These are phyloP conservation scores for Hoplodrina blanda DNA, from an alignment of 2,888 invertebrate genomes.

Conservation along the genomic window DNA sequence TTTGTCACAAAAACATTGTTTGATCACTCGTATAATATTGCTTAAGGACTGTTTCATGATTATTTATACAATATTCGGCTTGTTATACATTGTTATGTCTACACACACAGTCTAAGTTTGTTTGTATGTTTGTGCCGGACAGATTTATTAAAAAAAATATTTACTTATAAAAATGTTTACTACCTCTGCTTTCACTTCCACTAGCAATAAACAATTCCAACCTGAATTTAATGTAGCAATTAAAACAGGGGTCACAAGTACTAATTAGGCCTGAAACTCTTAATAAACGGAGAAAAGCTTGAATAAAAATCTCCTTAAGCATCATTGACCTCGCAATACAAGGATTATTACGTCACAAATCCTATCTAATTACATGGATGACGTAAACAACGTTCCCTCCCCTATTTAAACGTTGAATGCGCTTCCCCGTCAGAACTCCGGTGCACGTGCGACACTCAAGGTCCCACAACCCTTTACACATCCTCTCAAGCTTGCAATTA, in stretches of 20 bases:
- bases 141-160: too few species aligned
- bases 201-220: slow-evolving; percentile 21
- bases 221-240: slow-evolving; percentile 38
- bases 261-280: slow-evolving; percentile 47
- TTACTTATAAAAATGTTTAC: slow-evolving; percentile 12
- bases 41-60: too few species aligned
- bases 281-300: slow-evolving; percentile 18
- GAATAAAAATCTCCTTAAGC: slow-evolving; percentile 42
- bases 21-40: too few species aligned
- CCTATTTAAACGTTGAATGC: slow-evolving; percentile 86
- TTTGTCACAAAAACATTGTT: too few species aligned
- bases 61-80: too few species aligned
- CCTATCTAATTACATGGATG: slow-evolving; percentile 73
- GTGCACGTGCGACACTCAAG: slow-evolving; percentile 89
- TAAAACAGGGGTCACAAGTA: slow-evolving; percentile 24
- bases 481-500: slow-evolving; percentile 89
- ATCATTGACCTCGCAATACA: slow-evolving; percentile 64
- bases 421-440: slow-evolving; percentile 76
- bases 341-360: slow-evolving; percentile 64
- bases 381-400: slow-evolving; percentile 80
- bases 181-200: slow-evolving; percentile 16
- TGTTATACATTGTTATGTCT: too few species aligned
- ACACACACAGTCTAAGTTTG: too few species aligned
- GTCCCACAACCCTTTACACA: slow-evolving; percentile 88
- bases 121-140: too few species aligned